Evolutionary conservation across 2,113 vertebrate species (phyloP).

Genomic region (human (Homo sapiens)): DNA sequence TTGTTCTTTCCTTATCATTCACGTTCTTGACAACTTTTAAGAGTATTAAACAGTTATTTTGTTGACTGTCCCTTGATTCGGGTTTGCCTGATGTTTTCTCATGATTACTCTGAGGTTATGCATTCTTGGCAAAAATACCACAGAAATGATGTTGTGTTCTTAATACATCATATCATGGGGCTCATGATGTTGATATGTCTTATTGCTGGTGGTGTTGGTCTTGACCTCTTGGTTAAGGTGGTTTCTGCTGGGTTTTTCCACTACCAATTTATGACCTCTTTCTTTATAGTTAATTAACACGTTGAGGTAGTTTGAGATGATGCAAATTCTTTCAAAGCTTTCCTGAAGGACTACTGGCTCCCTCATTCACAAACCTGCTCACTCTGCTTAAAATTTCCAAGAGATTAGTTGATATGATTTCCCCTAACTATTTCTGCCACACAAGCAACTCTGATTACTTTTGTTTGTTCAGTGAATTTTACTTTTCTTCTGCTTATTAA

Average conservation of each 20-base stretch:
- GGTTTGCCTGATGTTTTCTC: not conserved
- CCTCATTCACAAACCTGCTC: not conserved
- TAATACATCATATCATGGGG: not conserved
- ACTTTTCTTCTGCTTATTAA: slow-evolving; percentile 29
- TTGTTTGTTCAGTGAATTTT: not conserved
- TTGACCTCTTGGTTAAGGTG: not conserved
- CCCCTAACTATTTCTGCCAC: not conserved
- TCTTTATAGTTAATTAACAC: slow-evolving; percentile 22
- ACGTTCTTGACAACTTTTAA: not conserved
- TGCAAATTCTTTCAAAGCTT: not conserved
- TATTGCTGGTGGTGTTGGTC: not conserved
- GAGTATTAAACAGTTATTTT: not conserved
- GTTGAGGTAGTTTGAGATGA: not conserved
- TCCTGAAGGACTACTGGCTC: slow-evolving; percentile 9
- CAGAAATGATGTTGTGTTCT: not conserved
- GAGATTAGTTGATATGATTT: not conserved
- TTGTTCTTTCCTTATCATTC: not conserved
- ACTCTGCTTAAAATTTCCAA: slow-evolving; percentile 3
- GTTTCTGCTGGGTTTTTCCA: not conserved
- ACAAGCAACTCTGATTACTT: not conserved
- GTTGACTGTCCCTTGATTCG: not conserved
- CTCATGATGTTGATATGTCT: not conserved
- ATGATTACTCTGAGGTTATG: not conserved
- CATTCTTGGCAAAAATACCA: not conserved
- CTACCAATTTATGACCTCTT: not conserved